These are phyloP conservation scores for Oligia strigilis DNA, from an alignment of 2,888 invertebrate genomes.

Conservation along the genomic window DNA sequence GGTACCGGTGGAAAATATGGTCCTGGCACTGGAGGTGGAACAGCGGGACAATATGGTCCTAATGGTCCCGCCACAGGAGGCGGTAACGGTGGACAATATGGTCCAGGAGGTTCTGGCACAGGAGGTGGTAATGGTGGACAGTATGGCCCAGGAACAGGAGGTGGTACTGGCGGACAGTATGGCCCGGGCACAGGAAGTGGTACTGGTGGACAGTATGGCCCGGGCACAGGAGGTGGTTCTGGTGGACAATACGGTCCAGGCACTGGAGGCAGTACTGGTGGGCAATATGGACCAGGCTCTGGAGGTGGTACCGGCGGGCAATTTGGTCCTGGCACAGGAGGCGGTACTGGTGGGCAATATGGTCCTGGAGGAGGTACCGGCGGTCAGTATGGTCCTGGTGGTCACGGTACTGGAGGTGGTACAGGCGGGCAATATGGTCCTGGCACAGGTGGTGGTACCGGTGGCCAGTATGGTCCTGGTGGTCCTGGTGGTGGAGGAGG, in stretches of 20 bases:
- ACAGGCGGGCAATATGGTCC: slow-evolving; percentile 26
- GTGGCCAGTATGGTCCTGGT: slow-evolving; percentile 44
- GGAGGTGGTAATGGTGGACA: slow-evolving; percentile 17
- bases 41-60: slow-evolving; percentile 28
- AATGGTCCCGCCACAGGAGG: not conserved
- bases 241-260: slow-evolving; percentile 30
- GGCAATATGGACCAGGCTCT: slow-evolving; percentile 34
- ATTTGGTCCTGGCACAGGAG: slow-evolving; percentile 35
- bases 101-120: not conserved
- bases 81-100: not conserved
- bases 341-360: slow-evolving; percentile 15
- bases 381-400: slow-evolving; percentile 40
- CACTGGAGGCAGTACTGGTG: slow-evolving; percentile 10
- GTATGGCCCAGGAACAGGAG: slow-evolving; percentile 22
- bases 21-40: not conserved
- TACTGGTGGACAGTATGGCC: slow-evolving; percentile 16
- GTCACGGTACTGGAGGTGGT: slow-evolving; percentile 13
- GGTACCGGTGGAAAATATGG: not conserved
- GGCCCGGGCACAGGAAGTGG: slow-evolving; percentile 19
- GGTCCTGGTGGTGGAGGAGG: not conserved
- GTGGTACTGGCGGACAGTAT: slow-evolving; percentile 26
- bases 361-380: slow-evolving; percentile 16
- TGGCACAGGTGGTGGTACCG: slow-evolving; percentile 21
- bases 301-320: slow-evolving; percentile 39
- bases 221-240: slow-evolving; percentile 27